Conservation (phyloP, 1,140 invertebrate genomes). For the Brachionus angularis region DNA sequence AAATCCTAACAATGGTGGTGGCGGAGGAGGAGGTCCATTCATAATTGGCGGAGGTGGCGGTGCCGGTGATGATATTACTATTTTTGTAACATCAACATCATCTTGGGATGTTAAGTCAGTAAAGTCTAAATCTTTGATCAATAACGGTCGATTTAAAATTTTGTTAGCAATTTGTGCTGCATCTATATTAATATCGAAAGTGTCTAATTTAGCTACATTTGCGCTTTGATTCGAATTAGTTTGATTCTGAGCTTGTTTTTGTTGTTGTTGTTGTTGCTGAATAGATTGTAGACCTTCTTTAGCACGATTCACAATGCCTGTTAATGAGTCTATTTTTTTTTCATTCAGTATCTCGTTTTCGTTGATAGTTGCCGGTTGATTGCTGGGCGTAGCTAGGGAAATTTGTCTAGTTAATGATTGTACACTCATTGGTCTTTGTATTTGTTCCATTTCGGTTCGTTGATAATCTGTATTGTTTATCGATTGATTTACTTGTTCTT, state of each 20-base stretch:
- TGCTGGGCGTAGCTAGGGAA: constrained; percentile 28
- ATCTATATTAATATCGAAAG: constrained; percentile 52
- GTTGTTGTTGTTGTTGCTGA: constrained; percentile 18
- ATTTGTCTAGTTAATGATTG: constrained; percentile 4
- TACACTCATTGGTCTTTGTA: constrained; percentile 7
- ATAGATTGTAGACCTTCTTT: constrained; percentile 68
- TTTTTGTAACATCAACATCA: constrained; percentile 55
- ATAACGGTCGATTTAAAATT: constrained; percentile 67
- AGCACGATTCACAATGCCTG: constrained; percentile 68
- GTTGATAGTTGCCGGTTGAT: constrained; percentile 60
- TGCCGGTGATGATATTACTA: constrained; percentile 62
- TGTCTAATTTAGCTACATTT: background rate
- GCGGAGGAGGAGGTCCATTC: constrained; percentile 42
- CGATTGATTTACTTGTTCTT: background rate
- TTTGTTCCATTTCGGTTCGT: constrained; percentile 31
- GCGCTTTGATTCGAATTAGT: too few relatives aligned
- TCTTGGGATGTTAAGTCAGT: constrained; percentile 73
- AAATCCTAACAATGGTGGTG: background rate
- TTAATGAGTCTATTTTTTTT: constrained; percentile 47
- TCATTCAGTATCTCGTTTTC: too few relatives aligned
- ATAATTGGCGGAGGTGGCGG: constrained; percentile 46
- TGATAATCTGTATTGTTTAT: background rate
- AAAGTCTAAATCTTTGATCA: constrained; percentile 91
- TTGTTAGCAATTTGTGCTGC: constrained; percentile 44
- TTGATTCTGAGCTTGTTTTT: background rate